Conservation (phyloP, 2,888 invertebrate genomes). For the Neuroscelio doddi region DNA sequence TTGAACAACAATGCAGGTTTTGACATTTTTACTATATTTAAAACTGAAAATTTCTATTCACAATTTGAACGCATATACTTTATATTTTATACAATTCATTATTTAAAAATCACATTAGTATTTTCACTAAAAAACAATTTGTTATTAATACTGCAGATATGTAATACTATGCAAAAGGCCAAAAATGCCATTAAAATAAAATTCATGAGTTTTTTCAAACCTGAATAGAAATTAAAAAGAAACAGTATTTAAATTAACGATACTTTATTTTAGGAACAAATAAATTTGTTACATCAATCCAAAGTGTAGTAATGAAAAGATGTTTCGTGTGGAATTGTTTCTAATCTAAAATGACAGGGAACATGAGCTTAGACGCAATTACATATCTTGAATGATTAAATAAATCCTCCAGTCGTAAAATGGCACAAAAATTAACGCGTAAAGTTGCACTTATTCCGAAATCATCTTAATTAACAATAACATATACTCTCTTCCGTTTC, state of each 20-base stretch:
- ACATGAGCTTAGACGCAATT: constrained; percentile 12
- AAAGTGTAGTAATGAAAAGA: constrained; percentile 40
- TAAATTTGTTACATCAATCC: constrained; percentile 63
- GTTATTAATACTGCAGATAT: no score
- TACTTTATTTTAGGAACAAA: constrained; percentile 64
- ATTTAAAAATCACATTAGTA: no score
- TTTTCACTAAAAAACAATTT: no score
- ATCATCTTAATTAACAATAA: constrained; percentile 53
- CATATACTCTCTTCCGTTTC: constrained; percentile 32
- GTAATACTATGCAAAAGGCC: no score
- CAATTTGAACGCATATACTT: no score
- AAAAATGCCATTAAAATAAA: no score
- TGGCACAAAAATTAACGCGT: constrained; percentile 57
- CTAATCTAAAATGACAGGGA: constrained; percentile 18
- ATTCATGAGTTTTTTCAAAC: no score
- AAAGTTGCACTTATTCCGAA: constrained; percentile 53
- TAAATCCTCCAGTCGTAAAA: constrained; percentile 52
- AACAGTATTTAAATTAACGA: constrained; percentile 48
- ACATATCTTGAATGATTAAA: constrained; percentile 11
- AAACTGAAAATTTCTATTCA: no score
- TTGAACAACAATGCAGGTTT: no score
- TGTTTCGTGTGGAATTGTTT: background rate
- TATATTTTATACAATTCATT: no score
- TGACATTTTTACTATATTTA: no score
- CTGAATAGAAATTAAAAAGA: constrained; percentile 6